Evolutionary conservation across 2,888 invertebrate genomes (phyloP), one percentile per base, ranked within the genome.

Genomic region (Dinocampus coccinellae): DNA sequence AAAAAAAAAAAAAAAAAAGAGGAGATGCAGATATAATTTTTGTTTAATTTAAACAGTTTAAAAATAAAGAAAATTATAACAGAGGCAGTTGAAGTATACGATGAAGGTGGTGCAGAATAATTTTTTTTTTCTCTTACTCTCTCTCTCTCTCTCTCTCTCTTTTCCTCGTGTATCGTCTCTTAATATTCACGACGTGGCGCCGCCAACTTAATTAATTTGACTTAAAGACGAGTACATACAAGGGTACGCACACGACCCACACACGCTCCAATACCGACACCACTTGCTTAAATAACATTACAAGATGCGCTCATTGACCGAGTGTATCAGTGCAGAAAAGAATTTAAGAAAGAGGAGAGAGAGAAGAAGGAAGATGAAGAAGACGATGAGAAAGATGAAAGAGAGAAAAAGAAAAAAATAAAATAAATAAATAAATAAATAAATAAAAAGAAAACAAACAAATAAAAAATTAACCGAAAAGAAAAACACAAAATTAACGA

Each of bases 121-220:
- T n/a, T n/a, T n/a, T n/a, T n/a, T n/a, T n/a, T n/a, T n/a, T n/a
- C n/a, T n/a, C n/a, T n/a, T n/a, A n/a, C n/a, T n/a, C n/a, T n/a
- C n/a, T n/a, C n/a, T n/a, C n/a, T n/a, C n/a, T n/a, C n/a, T n/a
- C 62, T 53, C 69, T 52, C 55, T 73, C 69, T 66, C 78, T 4
- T 11, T 39, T 39, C n/a, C 6, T 13, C 39, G n/a, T 39, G 39
- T 13, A 74, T 76, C 73, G 77, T 80, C 75, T 69, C 77, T 82
- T 79, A 78, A 79, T 79, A 81, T 81, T 81, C 81, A 79, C 76
- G 61, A 71, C 76, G 68, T 74, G 70, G 70, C 76, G 72, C 72
- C 77, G 76, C 76, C 63, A 75, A 78, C 76, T 77, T 80, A 82
- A 82, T 82, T 78, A 81, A 82, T 82, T 80, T 80, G 76, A 77